Conservation (phyloP, 2,113 vertebrate genomes). For the Phrynosoma blainvillii region DNA sequence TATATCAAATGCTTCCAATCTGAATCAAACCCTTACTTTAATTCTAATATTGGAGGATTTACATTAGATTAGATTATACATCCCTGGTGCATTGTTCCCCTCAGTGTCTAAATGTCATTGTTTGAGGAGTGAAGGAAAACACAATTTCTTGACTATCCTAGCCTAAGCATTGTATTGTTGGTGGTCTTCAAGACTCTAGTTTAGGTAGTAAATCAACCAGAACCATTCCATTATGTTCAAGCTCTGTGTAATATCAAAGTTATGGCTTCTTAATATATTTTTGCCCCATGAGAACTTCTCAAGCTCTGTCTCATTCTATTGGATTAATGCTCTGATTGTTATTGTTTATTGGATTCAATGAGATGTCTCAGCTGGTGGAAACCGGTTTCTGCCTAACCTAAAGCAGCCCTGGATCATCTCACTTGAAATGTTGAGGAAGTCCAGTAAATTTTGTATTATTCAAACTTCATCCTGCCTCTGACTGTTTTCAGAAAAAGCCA, state of each 20-base stretch:
- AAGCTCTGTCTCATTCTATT: constrained; percentile 22
- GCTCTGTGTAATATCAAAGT: constrained; percentile 46
- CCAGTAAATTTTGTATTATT: background rate
- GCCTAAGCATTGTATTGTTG: background rate
- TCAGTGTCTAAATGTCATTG: background rate
- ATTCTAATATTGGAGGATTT: background rate
- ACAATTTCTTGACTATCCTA: background rate
- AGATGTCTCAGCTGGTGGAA: constrained; percentile 20
- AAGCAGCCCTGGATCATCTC: constrained; percentile 7
- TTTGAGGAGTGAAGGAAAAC: background rate
- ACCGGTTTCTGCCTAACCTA: background rate
- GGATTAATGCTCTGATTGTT: background rate
- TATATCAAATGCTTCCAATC: background rate
- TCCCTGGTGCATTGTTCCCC: background rate
- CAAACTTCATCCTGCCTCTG: background rate
- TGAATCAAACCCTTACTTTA: background rate
- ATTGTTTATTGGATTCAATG: background rate
- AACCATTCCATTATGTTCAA: constrained; percentile 29
- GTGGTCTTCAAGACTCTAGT: background rate
- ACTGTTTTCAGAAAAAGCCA: constrained; percentile 1
- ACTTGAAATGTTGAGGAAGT: background rate
- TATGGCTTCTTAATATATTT: constrained; percentile 28
- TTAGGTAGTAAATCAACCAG: constrained; percentile 7
- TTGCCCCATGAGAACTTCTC: constrained; percentile 24
- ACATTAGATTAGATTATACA: background rate